Evolutionary conservation across 1,140 invertebrate genomes (phyloP).

Genomic region (Chelonus insularis): DNA sequence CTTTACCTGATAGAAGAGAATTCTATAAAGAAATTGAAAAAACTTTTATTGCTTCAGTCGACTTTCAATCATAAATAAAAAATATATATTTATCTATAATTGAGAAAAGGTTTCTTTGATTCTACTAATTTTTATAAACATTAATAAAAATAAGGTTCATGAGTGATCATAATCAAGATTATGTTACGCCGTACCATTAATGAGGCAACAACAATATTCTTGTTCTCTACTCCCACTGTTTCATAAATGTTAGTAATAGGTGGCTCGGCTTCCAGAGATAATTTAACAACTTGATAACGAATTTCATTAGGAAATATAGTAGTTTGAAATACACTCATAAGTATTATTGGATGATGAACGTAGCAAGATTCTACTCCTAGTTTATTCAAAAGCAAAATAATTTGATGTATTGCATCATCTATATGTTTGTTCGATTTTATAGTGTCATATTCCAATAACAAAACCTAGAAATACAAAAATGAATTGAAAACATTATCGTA

Average conservation of each 20-base stretch:
- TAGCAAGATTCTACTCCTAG: constrained; percentile 11
- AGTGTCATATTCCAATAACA: background rate
- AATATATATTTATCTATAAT: no score
- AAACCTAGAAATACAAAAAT: background rate
- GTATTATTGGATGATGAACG: background rate
- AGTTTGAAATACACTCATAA: background rate
- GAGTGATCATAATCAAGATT: no score
- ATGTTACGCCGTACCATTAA: constrained; percentile 3
- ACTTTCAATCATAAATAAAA: no score
- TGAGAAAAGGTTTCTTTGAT: no score
- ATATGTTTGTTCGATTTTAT: background rate
- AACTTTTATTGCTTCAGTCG: no score
- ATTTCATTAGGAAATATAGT: background rate
- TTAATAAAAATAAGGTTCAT: no score
- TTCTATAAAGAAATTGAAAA: no score
- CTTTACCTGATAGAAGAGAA: no score
- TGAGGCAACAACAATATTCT: background rate
- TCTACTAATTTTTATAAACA: no score
- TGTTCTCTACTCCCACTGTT: background rate
- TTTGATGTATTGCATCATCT: background rate
- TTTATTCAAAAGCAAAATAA: constrained; percentile 3
- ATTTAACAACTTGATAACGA: background rate
- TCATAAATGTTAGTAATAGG: background rate
- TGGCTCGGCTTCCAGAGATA: background rate
- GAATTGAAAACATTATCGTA: background rate